A percentile compares a stretch with the other conserved stretches of the same genome.
These are phyloP conservation scores for Enteromius trimaculatus DNA, from an alignment of 2,797 vertebrate species.

Conservation along the genomic window DNA sequence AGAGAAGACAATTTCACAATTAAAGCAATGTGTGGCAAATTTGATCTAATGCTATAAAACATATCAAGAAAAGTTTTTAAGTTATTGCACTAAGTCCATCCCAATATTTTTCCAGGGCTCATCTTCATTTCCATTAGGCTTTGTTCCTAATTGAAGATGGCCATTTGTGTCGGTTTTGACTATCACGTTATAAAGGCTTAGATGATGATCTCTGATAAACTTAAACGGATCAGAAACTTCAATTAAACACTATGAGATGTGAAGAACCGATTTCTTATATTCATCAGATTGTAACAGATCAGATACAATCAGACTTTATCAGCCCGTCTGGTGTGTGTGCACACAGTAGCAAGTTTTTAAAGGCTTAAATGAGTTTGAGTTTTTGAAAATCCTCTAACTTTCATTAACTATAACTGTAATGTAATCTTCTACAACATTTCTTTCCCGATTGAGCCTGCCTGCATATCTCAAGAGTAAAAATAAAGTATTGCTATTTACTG, in stretches of 20 bases:
- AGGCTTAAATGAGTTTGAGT: slow-evolving; percentile 8
- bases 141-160: slow-evolving; percentile 39
- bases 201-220: slow-evolving; percentile 53
- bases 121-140: slow-evolving; percentile 55
- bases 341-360: slow-evolving; percentile 7
- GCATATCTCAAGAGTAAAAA: background rate
- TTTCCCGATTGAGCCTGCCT: background rate
- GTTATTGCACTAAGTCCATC: slow-evolving; percentile 12
- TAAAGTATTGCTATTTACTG: background rate
- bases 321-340: background rate
- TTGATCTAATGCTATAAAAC: background rate
- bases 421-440: background rate
- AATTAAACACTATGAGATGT: slow-evolving; percentile 37
- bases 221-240: slow-evolving; percentile 41
- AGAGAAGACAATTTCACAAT: no score
- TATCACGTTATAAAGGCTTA: slow-evolving; percentile 33
- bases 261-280: slow-evolving; percentile 39
- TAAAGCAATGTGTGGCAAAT: no score
- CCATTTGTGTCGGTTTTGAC: slow-evolving; percentile 27
- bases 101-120: slow-evolving; percentile 35
- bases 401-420: slow-evolving; percentile 21
- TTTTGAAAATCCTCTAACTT: background rate
- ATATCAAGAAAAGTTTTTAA: background rate
- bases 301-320: slow-evolving; percentile 38
- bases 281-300: slow-evolving; percentile 31